phyloP scores from a whole-genome alignment of 2,888 invertebrate species.

The Acleris literana region DNA sequence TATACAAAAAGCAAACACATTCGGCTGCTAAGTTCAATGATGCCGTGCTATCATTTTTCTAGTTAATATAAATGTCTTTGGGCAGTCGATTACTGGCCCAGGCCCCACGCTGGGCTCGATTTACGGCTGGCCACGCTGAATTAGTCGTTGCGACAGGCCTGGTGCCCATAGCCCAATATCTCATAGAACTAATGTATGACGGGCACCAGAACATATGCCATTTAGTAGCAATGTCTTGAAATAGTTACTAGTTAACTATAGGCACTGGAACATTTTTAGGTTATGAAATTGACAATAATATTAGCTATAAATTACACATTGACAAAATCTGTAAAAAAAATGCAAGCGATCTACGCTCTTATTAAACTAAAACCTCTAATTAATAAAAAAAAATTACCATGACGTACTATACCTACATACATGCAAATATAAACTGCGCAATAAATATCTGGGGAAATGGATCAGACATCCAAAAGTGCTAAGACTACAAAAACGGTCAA shows the following conservation, averaged over 20 bases:
- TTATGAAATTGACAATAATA: too few species aligned
- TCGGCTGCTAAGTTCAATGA: constrained; percentile 20
- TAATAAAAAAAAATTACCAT: too few species aligned
- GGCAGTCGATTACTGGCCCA: constrained; percentile 61
- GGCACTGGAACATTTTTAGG: too few species aligned
- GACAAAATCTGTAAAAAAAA: too few species aligned
- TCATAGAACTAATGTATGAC: constrained; percentile 19
- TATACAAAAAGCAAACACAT: constrained; percentile 17
- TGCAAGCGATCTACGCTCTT: too few species aligned
- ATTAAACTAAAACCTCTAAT: too few species aligned
- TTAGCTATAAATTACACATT: too few species aligned
- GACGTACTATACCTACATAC: too few species aligned
- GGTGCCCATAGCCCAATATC: constrained; percentile 6
- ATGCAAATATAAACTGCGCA: too few species aligned
- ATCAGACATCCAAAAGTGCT: too few species aligned
- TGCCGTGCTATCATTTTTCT: constrained; percentile 42
- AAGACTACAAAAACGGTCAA: too few species aligned
- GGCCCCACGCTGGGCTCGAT: constrained; percentile 70
- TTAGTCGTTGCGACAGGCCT: constrained; percentile 45
- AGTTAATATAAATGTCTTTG: constrained; percentile 59
- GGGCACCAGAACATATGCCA: neutral
- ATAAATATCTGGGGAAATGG: too few species aligned
- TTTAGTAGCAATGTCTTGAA: neutral
- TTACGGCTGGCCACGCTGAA: constrained; percentile 60
- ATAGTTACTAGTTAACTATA: neutral